These are phyloP conservation scores for Ophioninae sp. DNA, from an alignment of 2,888 invertebrate species.

Conservation along the genomic window DNA sequence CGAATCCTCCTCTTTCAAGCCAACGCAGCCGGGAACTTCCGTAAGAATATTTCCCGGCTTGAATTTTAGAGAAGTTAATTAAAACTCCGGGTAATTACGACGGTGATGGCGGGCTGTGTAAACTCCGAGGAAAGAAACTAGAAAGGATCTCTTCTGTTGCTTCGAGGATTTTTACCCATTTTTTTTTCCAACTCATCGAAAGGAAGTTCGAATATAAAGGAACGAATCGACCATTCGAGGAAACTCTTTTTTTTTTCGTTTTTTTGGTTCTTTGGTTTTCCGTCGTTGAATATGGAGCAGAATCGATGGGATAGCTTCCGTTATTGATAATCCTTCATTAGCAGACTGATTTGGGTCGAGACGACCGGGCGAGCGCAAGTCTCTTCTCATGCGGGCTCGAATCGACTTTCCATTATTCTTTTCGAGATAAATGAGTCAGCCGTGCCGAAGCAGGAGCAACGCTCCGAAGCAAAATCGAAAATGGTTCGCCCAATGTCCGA, in stretches of 20 bases:
- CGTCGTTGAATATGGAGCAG: constrained; percentile 6
- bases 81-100: constrained; percentile 76
- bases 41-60: constrained; percentile 64
- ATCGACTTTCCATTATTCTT: constrained; percentile 60
- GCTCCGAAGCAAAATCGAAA: constrained; percentile 70
- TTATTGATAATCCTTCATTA: constrained; percentile 53
- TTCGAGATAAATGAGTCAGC: constrained; percentile 64
- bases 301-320: constrained; percentile 37
- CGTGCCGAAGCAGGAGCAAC: constrained; percentile 67
- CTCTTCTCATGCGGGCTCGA: constrained; percentile 41
- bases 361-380: constrained; percentile 12
- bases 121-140: constrained; percentile 63
- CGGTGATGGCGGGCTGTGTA: constrained; percentile 67
- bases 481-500: constrained; percentile 71
- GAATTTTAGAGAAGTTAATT: constrained; percentile 76
- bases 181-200: constrained; percentile 10
- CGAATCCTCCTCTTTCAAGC: constrained; percentile 1
- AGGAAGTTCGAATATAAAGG: constrained; percentile 18
- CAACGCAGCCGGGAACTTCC: background rate
- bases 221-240: constrained; percentile 26
- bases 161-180: background rate
- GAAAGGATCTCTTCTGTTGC: constrained; percentile 20
- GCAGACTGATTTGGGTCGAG: constrained; percentile 9
- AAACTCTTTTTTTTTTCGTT: constrained; percentile 16
- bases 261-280: too few species aligned